Evolutionary conservation across 2,113 vertebrate genomes (phyloP).

Genomic region (Oxyura jamaicensis): DNA sequence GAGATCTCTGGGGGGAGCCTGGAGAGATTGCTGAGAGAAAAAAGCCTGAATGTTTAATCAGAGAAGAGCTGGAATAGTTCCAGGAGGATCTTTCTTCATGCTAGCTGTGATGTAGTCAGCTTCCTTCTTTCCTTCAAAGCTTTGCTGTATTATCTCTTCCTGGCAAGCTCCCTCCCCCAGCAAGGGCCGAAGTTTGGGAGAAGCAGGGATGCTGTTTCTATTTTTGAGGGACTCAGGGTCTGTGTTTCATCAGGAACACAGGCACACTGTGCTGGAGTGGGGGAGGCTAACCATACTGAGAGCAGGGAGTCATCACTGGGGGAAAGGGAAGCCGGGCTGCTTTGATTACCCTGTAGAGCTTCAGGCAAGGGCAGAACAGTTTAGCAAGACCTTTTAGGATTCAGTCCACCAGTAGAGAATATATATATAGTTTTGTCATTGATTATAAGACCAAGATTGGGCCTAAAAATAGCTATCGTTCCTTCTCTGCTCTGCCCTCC

Average conservation of each 20-base stretch:
- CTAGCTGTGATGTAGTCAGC: background rate
- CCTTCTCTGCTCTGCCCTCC: background rate
- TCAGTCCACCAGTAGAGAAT: background rate
- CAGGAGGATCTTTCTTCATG: conserved; percentile 25
- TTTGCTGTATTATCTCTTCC: background rate
- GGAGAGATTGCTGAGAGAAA: conserved; percentile 5
- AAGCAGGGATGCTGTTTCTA: background rate
- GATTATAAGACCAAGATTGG: background rate
- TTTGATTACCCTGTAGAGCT: background rate
- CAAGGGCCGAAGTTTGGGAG: background rate
- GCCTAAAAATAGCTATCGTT: background rate
- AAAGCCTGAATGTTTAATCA: background rate
- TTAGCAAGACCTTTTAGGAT: background rate
- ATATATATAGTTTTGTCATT: background rate
- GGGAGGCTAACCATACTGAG: background rate
- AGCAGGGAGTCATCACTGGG: background rate
- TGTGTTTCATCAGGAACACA: background rate
- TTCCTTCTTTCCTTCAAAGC: background rate
- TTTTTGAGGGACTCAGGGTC: background rate
- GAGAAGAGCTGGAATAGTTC: conserved; percentile 27
- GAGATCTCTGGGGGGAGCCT: background rate
- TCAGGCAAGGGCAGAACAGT: background rate
- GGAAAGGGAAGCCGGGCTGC: background rate
- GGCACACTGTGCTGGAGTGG: accelerated
- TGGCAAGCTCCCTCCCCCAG: background rate